These are phyloP conservation scores for Gordius sp. DNA, from an alignment of 2,888 invertebrate genomes.

Conservation along the genomic window DNA sequence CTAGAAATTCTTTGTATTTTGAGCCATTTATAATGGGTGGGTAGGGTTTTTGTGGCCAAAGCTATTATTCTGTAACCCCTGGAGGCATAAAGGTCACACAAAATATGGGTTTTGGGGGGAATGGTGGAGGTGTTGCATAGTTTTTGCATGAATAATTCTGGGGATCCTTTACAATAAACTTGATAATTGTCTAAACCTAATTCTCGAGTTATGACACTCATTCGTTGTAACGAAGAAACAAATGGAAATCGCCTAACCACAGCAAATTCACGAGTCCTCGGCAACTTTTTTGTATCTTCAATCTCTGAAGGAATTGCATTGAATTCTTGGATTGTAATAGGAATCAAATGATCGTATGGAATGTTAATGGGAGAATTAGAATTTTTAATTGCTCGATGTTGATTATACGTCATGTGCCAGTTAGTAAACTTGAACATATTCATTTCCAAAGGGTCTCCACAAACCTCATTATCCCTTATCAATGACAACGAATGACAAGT, in stretches of 20 bases:
- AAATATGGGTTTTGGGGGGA: conserved; percentile 30
- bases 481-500: conserved; percentile 72
- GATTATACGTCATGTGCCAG: not conserved
- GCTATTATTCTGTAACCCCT: conserved; percentile 34
- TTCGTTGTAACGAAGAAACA: conserved; percentile 33
- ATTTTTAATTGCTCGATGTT: conserved; percentile 17
- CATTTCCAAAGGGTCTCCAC: conserved; percentile 72
- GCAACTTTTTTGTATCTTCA: not conserved
- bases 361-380: not conserved
- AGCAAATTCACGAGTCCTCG: conserved; percentile 26
- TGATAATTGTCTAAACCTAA: conserved; percentile 28
- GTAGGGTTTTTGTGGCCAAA: conserved; percentile 30
- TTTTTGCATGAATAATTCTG: conserved; percentile 32
- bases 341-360: not conserved
- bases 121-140: conserved; percentile 31
- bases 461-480: conserved; percentile 39
- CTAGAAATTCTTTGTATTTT: conserved; percentile 25
- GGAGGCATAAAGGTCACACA: conserved; percentile 32
- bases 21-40: conserved; percentile 27
- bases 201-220: conserved; percentile 33
- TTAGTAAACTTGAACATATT: conserved; percentile 50
- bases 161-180: conserved; percentile 35
- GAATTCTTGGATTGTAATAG: not conserved
- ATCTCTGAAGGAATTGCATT: no score
- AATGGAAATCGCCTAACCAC: conserved; percentile 33